Conservation (phyloP, 2,888 invertebrate species). For the Aquatica leii region DNA sequence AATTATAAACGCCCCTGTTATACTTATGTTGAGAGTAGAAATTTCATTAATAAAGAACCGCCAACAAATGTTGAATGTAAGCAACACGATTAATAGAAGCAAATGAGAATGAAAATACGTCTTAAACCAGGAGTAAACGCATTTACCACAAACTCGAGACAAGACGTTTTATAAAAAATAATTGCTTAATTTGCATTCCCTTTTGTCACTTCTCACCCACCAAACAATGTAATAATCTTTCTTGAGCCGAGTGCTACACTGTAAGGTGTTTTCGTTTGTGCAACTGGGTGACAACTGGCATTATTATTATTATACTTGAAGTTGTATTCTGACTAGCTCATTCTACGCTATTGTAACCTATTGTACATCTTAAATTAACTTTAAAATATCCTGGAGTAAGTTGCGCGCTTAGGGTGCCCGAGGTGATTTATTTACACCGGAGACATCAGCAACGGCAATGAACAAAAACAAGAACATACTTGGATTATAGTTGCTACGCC, state of each 20-base stretch:
- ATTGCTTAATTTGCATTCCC: constrained; percentile 47
- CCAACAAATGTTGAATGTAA: background rate
- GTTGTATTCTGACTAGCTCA: constrained; percentile 56
- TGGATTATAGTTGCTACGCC: constrained; percentile 27
- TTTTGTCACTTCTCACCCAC: constrained; percentile 44
- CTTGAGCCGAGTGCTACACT: constrained; percentile 30
- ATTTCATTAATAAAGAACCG: background rate
- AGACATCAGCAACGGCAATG: constrained; percentile 46
- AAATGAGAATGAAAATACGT: constrained; percentile 12
- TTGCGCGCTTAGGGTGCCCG: constrained; percentile 46
- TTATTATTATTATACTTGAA: constrained; percentile 45
- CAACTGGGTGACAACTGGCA: constrained; percentile 51
- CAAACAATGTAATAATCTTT: constrained; percentile 46
- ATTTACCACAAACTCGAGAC: constrained; percentile 16
- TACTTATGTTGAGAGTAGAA: background rate
- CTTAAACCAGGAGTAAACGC: constrained; percentile 6
- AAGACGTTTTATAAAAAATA: constrained; percentile 26
- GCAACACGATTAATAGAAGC: background rate
- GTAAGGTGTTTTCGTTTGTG: constrained; percentile 39
- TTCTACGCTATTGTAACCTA: constrained; percentile 56
- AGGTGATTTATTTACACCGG: constrained; percentile 50
- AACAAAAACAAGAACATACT: constrained; percentile 32
- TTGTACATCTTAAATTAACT: constrained; percentile 57
- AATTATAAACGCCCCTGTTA: background rate
- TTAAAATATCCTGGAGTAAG: constrained; percentile 51